Evolutionary conservation across 2,113 vertebrate genomes (phyloP).

Genomic region (Silurus asotus): DNA sequence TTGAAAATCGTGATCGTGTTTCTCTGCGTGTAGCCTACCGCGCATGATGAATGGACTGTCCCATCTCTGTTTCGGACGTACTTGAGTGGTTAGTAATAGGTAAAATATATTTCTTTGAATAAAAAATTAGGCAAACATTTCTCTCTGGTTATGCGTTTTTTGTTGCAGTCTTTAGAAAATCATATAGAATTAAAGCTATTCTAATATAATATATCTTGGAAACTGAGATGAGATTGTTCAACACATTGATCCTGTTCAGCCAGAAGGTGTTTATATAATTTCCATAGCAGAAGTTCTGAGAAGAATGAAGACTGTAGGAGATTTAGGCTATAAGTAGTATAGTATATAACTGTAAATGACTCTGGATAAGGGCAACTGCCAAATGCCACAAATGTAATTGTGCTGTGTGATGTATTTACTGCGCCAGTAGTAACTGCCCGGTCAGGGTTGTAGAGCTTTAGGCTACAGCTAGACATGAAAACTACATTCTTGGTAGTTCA

Average conservation of each 20-base stretch:
- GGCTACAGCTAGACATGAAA: too few species aligned
- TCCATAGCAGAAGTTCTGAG: not conserved
- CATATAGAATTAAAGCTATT: not conserved
- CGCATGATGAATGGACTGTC: slow-evolving; percentile 84
- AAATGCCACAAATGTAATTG: too few species aligned
- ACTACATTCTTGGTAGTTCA: too few species aligned
- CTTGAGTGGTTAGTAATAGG: slow-evolving; percentile 82
- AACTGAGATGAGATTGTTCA: not conserved
- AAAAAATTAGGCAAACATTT: not conserved
- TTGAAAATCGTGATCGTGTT: not conserved
- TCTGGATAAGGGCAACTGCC: too few species aligned
- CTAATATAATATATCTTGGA: not conserved
- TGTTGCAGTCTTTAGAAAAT: not conserved
- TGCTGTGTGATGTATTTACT: too few species aligned
- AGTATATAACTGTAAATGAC: too few species aligned
- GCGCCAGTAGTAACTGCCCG: too few species aligned
- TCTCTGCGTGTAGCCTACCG: slow-evolving; percentile 60
- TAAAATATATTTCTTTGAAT: slow-evolving; percentile 55
- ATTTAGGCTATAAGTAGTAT: not conserved
- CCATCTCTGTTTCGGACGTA: slow-evolving; percentile 83
- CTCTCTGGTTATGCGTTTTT: not conserved
- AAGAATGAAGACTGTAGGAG: not conserved
- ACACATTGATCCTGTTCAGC: not conserved
- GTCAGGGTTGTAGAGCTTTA: too few species aligned
- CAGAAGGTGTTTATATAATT: not conserved